Base-by-base conservation (phyloP, 2,797 vertebrate genomes). In the Hoplostethus mediterraneus region DNA sequence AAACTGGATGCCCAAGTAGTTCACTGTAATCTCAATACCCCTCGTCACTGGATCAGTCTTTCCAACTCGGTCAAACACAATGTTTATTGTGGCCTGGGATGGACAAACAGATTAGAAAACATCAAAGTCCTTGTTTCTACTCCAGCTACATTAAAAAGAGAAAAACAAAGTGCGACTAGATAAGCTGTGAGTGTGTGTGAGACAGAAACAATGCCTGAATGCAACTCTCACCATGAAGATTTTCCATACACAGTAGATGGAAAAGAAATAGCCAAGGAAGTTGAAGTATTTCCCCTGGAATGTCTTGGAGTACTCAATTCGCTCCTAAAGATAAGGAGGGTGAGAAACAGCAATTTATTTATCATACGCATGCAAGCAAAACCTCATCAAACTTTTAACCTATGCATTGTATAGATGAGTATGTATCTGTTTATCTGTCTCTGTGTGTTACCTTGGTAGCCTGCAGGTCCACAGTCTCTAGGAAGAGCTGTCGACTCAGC, bases 231-330 rank as follows among this genome's bases (percentile, higher is more conserved):
- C 98, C 97, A 99, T 99, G 83, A 99, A 99, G 79, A 98, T 99
- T 93, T 99, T 99, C 98, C 98, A 99, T 79, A 99, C 97, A 86
- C 98, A 99, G 69, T 99, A 99, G 86, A 99, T 98, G 76, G 98
- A 99, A 91, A 99, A 99, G 93, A 99, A 99, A 76, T 99, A 99
- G 59, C 98, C 98, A 67, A 99, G 88, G 84, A 99, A 97, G 89
- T 99, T 99, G 25, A 99, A 99, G 87, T 99, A 99, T 90, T 97
- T 99, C 51, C 98, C 98, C 85, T 99, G 97, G 92, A 99, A 99
- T 74, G 98, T 99, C 94, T 96, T 99, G 4, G 98, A 99, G 77
- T 99, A 99, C 87, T 99, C 98, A 73, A 99, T 98, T 83, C 98
- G 95, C 77, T 99, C 98, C 98, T 99, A 75, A 13, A 82, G 51